A percentile compares a stretch with the other conserved stretches of the same genome.
Conservation (phyloP, 2,113 vertebrate species). For the Odocoileus hemionus region DNA sequence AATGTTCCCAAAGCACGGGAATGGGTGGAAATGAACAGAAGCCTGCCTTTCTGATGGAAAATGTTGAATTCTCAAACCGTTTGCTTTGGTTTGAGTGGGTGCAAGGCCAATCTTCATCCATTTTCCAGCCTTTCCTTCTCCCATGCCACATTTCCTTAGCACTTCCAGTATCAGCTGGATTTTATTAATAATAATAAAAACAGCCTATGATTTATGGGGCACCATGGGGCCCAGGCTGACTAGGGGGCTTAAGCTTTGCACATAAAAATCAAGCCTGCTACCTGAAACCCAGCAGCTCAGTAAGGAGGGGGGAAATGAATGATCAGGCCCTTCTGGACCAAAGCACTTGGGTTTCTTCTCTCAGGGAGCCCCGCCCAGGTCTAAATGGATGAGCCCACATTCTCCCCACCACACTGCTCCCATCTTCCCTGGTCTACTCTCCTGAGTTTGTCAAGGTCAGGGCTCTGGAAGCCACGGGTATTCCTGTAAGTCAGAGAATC, state of each 20-base stretch:
- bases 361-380: background rate
- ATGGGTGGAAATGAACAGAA: background rate
- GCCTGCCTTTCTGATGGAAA: background rate
- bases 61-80: background rate
- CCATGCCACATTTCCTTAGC: background rate
- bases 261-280: slow-evolving; percentile 33
- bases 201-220: slow-evolving; percentile 57
- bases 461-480: background rate
- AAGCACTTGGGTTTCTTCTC: background rate
- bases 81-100: background rate
- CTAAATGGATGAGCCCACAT: background rate
- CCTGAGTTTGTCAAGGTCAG: background rate
- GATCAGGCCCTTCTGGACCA: accelerated
- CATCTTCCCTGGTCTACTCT: background rate
- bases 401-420: accelerated
- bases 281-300: background rate
- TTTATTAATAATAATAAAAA: slow-evolving; percentile 71
- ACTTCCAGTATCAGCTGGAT: slow-evolving; percentile 38
- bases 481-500: background rate
- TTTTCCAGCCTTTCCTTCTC: background rate
- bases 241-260: slow-evolving; percentile 26
- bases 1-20: accelerated
- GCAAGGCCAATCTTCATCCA: background rate
- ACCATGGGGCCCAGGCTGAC: background rate
- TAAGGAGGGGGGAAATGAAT: background rate